phyloP scores from a whole-genome alignment of 1,140 invertebrate genomes.

The Dendroctonus ponderosae region DNA sequence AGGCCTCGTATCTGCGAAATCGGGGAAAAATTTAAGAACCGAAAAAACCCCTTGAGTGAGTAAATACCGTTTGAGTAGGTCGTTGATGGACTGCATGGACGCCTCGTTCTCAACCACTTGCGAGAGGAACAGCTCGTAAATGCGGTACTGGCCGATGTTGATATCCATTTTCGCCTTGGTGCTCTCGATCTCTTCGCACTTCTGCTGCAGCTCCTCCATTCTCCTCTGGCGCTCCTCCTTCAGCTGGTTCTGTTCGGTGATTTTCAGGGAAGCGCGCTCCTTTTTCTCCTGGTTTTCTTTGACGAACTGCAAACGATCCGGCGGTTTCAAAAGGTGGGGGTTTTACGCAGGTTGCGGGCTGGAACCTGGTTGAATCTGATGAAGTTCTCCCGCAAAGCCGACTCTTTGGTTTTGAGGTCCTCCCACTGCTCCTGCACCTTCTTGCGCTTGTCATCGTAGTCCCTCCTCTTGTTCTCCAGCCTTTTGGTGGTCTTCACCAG shows the following conservation, averaged over 20 bases:
- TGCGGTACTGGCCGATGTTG: constrained; percentile 18
- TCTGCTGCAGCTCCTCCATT: constrained; percentile 20
- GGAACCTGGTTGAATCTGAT: constrained; percentile 31
- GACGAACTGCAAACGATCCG: constrained; percentile 25
- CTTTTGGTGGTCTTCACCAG: constrained; percentile 22
- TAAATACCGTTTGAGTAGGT: constrained; percentile 28
- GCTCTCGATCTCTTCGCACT: constrained; percentile 19
- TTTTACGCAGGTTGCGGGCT: background rate
- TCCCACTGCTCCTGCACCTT: constrained; percentile 28
- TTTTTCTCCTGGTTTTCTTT: constrained; percentile 38
- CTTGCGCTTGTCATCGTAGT: constrained; percentile 17
- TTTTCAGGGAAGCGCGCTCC: constrained; percentile 27
- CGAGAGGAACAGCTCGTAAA: constrained; percentile 29
- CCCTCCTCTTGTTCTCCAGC: constrained; percentile 17
- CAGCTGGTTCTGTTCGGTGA: constrained; percentile 22
- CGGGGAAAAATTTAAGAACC: background rate
- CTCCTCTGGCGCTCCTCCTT: constrained; percentile 9
- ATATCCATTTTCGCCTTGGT: constrained; percentile 29
- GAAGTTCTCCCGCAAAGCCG: constrained; percentile 27
- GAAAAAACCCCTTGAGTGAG: background rate
- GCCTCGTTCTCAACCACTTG: constrained; percentile 15
- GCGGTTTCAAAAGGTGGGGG: background rate
- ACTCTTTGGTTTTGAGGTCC: constrained; percentile 29
- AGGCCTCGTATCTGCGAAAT: constrained; percentile 31
- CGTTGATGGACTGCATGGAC: constrained; percentile 21